A percentile compares a stretch with the other conserved stretches of the same genome.
Evolutionary conservation across 2,797 vertebrate genomes (phyloP).

Genomic region (Australoheros facetus): DNA sequence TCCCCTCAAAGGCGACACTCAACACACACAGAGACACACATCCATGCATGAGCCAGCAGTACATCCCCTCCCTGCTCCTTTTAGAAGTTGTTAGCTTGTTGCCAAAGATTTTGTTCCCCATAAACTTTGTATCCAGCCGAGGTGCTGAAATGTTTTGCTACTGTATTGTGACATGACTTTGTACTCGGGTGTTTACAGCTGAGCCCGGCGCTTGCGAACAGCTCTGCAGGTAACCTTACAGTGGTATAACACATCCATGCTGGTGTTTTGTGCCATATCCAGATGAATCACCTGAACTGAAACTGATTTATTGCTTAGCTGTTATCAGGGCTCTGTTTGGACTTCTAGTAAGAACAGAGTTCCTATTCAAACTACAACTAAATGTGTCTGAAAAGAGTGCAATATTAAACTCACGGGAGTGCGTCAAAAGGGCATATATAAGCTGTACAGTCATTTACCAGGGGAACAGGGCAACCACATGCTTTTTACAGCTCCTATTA

Average conservation of each 20-base stretch:
- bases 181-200: conserved; percentile 22
- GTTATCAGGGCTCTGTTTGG: conserved; percentile 24
- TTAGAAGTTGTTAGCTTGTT: conserved; percentile 36
- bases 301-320: conserved; percentile 35
- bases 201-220: background rate
- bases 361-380: conserved; percentile 4
- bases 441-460: no score
- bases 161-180: conserved; percentile 25
- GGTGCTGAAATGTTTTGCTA: conserved; percentile 28
- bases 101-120: conserved; percentile 22
- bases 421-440: background rate
- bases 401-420: conserved; percentile 7
- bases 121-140: conserved; percentile 43
- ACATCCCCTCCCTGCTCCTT: conserved; percentile 20
- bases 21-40: conserved; percentile 14
- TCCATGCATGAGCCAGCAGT: conserved; percentile 6
- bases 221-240: conserved; percentile 22
- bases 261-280: conserved; percentile 9
- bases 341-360: conserved; percentile 15
- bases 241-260: background rate
- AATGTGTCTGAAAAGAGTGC: background rate
- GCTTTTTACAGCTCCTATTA: background rate
- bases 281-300: conserved; percentile 27
- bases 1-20: conserved; percentile 25
- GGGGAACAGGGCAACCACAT: background rate